These are phyloP conservation scores for Drosophila melanogaster DNA, from an alignment of 1,140 invertebrate species.

Conservation along the genomic window Release_6_plus_ISO1_MT NT_037436.4:18392501-18393000, in stretches of 20 bases:
- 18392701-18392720: conserved; percentile 68
- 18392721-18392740: conserved; percentile 80
- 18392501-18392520: conserved; percentile 65
- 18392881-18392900: conserved; percentile 82
- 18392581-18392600: conserved; percentile 37
- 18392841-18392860: conserved; percentile 39
- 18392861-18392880: conserved; percentile 81
- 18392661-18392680: conserved; percentile 56
- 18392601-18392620: conserved; percentile 80
- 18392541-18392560: not conserved
- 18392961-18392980: conserved; percentile 62
- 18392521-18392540: conserved; percentile 3
- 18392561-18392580: conserved; percentile 53
- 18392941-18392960: conserved; percentile 75
- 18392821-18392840: conserved; percentile 76
- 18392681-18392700: conserved; percentile 39
- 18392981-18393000: not conserved
- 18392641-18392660: conserved; percentile 72
- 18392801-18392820: conserved; percentile 80
- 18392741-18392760: conserved; percentile 78
- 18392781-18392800: conserved; percentile 58
- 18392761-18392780: conserved; percentile 68
- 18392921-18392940: conserved; percentile 72
- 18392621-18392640: conserved; percentile 81
- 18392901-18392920: conserved; percentile 65